Conservation (phyloP, 2,797 vertebrate genomes). For the Chanos chanos region DNA sequence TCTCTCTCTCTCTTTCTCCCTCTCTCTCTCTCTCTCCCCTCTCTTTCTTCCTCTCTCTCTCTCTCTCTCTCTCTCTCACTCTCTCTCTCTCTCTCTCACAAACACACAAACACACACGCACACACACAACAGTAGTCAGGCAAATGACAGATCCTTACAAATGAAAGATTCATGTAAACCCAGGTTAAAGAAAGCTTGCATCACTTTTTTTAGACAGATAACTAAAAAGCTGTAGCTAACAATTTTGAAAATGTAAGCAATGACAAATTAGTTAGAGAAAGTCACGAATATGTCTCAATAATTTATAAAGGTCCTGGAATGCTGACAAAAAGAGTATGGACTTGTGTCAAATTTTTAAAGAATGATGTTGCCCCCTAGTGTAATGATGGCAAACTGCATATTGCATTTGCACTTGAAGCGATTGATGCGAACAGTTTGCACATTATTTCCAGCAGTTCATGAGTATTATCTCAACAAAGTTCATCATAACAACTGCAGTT, state of each 20-base stretch:
- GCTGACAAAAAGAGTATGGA: slow-evolving; percentile 7
- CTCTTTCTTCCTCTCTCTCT: background rate
- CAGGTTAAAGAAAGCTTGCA: slow-evolving; percentile 32
- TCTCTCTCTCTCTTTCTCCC: background rate
- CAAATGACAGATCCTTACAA: background rate
- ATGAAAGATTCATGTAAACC: background rate
- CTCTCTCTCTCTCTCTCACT: background rate
- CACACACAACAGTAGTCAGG: slow-evolving; percentile 1
- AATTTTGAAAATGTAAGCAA: slow-evolving; percentile 49
- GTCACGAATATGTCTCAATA: slow-evolving; percentile 43
- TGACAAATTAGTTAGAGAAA: slow-evolving; percentile 45
- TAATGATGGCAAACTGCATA: slow-evolving; percentile 11
- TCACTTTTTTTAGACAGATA: slow-evolving; percentile 1
- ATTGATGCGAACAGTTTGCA: slow-evolving; percentile 16
- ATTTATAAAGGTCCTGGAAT: slow-evolving; percentile 30
- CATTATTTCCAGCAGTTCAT: background rate
- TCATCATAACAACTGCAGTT: slow-evolving; percentile 3
- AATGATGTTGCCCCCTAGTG: slow-evolving; percentile 68
- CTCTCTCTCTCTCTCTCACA: background rate
- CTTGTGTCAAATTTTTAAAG: slow-evolving; percentile 32
- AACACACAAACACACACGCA: background rate
- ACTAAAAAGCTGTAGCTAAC: slow-evolving; percentile 36
- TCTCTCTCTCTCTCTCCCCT: background rate
- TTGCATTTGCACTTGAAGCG: slow-evolving; percentile 6
- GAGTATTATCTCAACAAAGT: slow-evolving; percentile 10